phyloP scores from a whole-genome alignment of 2,888 invertebrate species.

The Ormyrus nitidulus region DNA sequence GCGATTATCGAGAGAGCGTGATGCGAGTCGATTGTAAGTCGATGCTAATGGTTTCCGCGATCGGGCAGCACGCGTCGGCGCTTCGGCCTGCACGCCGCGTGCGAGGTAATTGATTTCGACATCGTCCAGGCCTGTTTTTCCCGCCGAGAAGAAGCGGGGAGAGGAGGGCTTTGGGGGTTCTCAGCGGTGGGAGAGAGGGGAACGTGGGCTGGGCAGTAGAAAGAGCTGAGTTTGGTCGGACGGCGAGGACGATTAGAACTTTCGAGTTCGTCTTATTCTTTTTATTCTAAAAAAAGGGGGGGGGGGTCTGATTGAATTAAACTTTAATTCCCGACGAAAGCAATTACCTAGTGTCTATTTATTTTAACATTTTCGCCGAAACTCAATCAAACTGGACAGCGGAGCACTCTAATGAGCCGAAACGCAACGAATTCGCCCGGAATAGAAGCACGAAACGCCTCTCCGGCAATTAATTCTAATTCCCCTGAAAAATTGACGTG shows the following conservation, averaged over 20 bases:
- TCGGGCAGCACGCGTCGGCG: background rate
- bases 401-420: no score
- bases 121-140: background rate
- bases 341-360: no score
- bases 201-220: constrained; percentile 12
- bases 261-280: background rate
- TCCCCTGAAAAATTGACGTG: no score
- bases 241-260: background rate
- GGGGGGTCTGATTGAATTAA: no score
- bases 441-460: no score
- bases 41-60: constrained; percentile 43
- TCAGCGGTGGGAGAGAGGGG: constrained; percentile 9
- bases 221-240: constrained; percentile 33
- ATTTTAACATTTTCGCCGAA: no score
- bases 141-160: background rate
- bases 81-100: background rate
- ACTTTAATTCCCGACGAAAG: no score
- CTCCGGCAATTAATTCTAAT: no score
- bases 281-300: background rate
- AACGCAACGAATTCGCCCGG: no score
- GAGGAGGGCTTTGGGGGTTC: background rate
- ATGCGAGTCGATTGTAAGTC: constrained; percentile 30
- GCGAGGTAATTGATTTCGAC: constrained; percentile 12
- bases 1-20: background rate
- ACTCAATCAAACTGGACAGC: no score